Evolutionary conservation across 1,140 invertebrate species (phyloP), one percentile per base, ranked within the genome.

Genomic region (Aphaenogaster floridana): DNA sequence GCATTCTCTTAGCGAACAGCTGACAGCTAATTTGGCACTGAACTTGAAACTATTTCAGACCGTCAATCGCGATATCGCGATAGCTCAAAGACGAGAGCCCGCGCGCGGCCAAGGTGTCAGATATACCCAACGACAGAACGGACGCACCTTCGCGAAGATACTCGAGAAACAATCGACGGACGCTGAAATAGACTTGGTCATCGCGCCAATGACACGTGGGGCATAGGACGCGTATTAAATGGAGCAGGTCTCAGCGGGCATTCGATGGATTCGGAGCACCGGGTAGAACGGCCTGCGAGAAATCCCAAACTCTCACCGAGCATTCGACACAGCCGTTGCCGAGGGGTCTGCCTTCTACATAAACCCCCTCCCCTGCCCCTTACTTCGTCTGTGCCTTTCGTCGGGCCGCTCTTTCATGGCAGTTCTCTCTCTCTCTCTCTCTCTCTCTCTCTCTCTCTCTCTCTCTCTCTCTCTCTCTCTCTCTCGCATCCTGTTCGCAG

Each of bases 301-400:
- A 81, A 81, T 69, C 78, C 21, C 57, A 52, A 72, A 83, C 64
- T 86, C 85, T 81, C 54, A 45, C 28, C 66, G 28, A 39, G 21
- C 52, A 71, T 81, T 72, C 64, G 79, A 57, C 52, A 59, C 52
- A 57, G 52, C 42, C 39, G 34, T 83, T 83, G 68, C 54, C 54
- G 64, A 57, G 54, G 36, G 42, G 69, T 17, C 52, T 59, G 52
- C 50, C 52, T 48, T 72, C 21, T n/a, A 45, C 21, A 48, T 28
- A 34, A 42, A 21, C 15, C 61, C 17, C 7, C 13, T 13, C 6
- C 34, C 5, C 45, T 9, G 28, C 28, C 13, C 13, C 28, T 52
- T 36, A 7, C 48, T 71, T 39, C 34, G 17, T 61, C 72, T 7
- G 6, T 42, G 13, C 36, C 34, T 59, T 80, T 50, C 50, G 77